Evolutionary conservation across 92 coral and sea anemone genomes (phyloP).

Genomic region (Zoanthus solanderi): DNA sequence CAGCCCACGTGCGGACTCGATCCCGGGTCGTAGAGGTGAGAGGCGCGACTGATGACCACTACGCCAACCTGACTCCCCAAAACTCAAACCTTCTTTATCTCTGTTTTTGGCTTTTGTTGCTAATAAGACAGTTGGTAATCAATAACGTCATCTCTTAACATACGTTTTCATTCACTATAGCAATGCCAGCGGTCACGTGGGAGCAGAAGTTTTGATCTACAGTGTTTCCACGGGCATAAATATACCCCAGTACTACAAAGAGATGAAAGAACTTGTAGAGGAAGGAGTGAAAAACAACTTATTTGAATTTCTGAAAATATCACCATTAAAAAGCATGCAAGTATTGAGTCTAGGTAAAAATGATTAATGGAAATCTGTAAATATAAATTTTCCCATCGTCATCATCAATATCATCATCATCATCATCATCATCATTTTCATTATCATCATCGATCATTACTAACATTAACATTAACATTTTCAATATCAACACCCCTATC

Average conservation of each 20-base stretch:
- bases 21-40: too few relatives aligned
- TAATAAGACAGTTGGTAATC: too few relatives aligned
- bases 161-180: not conserved
- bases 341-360: slow-evolving; percentile 12
- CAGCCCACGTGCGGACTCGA: too few relatives aligned
- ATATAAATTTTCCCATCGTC: too few relatives aligned
- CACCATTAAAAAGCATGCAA: not conserved
- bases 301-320: not conserved
- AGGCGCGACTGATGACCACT: too few relatives aligned
- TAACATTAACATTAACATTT: not conserved
- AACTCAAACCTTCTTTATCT: too few relatives aligned
- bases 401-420: too few relatives aligned
- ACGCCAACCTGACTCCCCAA: too few relatives aligned
- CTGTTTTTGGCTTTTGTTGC: too few relatives aligned
- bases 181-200: slow-evolving; percentile 48
- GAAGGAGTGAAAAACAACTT: slow-evolving; percentile 30
- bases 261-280: slow-evolving; percentile 13
- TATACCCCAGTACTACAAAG: slow-evolving; percentile 54
- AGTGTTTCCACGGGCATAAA: slow-evolving; percentile 32
- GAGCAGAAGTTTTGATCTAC: slow-evolving; percentile 63
- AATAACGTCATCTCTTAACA: too few relatives aligned
- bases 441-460: too few relatives aligned
- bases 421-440: too few relatives aligned
- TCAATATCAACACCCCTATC: not conserved
- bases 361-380: not conserved